Evolutionary conservation across 1,140 invertebrate genomes (phyloP).

Genomic region (Copidosoma floridanum): DNA sequence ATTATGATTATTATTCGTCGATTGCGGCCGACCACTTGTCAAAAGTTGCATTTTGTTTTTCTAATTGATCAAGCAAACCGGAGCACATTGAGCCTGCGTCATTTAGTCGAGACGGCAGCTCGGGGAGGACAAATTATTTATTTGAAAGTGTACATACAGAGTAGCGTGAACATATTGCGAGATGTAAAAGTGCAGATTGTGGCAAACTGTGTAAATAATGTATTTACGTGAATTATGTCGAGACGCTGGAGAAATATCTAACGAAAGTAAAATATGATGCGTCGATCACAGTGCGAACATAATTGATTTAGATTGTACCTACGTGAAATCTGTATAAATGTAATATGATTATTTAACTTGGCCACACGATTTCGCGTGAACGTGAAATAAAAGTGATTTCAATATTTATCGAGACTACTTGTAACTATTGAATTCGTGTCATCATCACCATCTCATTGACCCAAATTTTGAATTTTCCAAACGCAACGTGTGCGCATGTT

Average conservation of each 20-base stretch:
- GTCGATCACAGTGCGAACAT: slow-evolving; percentile 34
- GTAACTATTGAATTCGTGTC: too few relatives aligned
- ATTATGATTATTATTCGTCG: too few relatives aligned
- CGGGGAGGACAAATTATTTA: slow-evolving; percentile 10
- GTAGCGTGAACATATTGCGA: slow-evolving; percentile 28
- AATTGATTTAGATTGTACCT: slow-evolving; percentile 44
- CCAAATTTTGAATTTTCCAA: not conserved
- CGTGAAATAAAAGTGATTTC: slow-evolving; percentile 56
- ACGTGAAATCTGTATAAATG: slow-evolving; percentile 54
- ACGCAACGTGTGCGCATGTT: not conserved
- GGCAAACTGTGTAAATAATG: slow-evolving; percentile 49
- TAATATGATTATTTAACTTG: slow-evolving; percentile 57
- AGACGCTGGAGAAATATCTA: slow-evolving; percentile 37
- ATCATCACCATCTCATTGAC: not conserved
- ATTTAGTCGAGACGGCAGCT: too few relatives aligned
- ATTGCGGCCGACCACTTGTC: not conserved
- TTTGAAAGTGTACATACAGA: slow-evolving; percentile 27
- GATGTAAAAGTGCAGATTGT: too few relatives aligned
- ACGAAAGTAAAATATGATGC: slow-evolving; percentile 30
- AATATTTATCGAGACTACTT: slow-evolving; percentile 43
- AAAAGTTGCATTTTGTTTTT: slow-evolving; percentile 2
- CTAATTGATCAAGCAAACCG: too few relatives aligned
- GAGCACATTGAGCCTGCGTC: too few relatives aligned
- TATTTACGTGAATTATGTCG: slow-evolving; percentile 42
- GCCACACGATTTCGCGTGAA: slow-evolving; percentile 51